These are phyloP conservation scores for Tetragnatha versicolor DNA, from an alignment of 1,140 invertebrate genomes.

Conservation along the genomic window DNA sequence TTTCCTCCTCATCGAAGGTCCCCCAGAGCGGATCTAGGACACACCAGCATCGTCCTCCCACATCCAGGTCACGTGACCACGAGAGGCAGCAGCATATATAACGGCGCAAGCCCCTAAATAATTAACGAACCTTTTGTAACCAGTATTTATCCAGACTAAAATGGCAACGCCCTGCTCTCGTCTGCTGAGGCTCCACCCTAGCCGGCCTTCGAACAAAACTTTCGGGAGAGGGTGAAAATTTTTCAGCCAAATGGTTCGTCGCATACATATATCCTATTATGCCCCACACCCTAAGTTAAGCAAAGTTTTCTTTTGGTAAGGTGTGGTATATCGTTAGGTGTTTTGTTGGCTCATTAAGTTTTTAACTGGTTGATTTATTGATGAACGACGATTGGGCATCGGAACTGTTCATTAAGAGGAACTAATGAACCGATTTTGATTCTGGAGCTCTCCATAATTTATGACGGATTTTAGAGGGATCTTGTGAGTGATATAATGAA, in stretches of 20 bases:
- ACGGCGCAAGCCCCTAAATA: conserved; percentile 35
- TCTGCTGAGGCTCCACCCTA: conserved; percentile 26
- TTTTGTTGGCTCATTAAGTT: too few relatives aligned
- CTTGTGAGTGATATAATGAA: too few relatives aligned
- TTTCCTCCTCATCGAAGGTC: not conserved
- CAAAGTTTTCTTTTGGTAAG: too few relatives aligned
- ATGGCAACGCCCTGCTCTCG: conserved; percentile 39
- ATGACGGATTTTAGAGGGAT: too few relatives aligned
- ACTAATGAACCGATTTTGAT: too few relatives aligned
- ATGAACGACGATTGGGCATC: too few relatives aligned
- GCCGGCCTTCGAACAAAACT: conserved; percentile 2
- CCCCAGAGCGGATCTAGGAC: not conserved
- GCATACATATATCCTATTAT: too few relatives aligned
- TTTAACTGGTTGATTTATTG: too few relatives aligned
- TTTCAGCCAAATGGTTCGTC: not conserved
- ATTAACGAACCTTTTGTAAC: conserved; percentile 54
- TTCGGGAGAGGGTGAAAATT: not conserved
- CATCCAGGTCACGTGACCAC: not conserved
- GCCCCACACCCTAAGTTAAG: too few relatives aligned
- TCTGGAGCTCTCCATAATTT: too few relatives aligned
- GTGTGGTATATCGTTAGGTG: too few relatives aligned
- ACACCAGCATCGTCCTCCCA: not conserved
- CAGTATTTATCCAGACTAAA: conserved; percentile 50
- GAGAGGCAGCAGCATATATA: not conserved
- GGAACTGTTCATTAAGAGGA: too few relatives aligned